These are phyloP conservation scores for Nephrotoma appendiculata DNA, from an alignment of 2,888 invertebrate species.

Conservation along the genomic window DNA sequence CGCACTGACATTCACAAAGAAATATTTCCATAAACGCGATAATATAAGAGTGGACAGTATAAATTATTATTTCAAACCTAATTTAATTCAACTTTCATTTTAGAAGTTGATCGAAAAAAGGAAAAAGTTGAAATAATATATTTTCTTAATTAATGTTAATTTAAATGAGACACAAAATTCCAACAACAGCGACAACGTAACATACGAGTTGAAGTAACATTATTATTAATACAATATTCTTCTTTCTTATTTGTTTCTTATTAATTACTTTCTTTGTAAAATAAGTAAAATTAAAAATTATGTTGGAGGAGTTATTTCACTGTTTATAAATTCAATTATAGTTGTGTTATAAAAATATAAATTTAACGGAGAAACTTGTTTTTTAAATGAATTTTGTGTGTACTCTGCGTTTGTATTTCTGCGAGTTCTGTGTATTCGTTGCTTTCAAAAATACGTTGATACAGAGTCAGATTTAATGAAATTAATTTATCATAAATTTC, in stretches of 20 bases:
- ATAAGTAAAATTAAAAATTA: background rate
- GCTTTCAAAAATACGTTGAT: background rate
- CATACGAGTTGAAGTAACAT: background rate
- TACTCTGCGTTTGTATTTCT: background rate
- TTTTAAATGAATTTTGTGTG: background rate
- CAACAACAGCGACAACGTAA: background rate
- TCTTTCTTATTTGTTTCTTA: background rate
- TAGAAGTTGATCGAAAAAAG: background rate
- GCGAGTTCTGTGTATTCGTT: background rate
- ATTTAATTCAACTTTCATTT: background rate
- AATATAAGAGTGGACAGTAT: background rate
- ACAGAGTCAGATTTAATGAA: background rate
- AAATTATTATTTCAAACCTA: background rate
- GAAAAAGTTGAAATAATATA: background rate
- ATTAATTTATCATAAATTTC: background rate
- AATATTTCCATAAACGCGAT: background rate
- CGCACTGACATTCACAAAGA: background rate
- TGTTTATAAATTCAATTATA: background rate
- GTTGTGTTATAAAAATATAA: background rate
- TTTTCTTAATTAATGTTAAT: background rate
- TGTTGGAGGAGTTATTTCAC: background rate
- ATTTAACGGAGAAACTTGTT: background rate
- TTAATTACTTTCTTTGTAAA: background rate
- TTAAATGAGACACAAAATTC: background rate
- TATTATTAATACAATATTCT: background rate